Percentiles rank a stretch among this genome's conserved stretches.
Evolutionary conservation across 2,888 invertebrate genomes (phyloP).

Genomic region (Mimumesa dahlbomi): DNA sequence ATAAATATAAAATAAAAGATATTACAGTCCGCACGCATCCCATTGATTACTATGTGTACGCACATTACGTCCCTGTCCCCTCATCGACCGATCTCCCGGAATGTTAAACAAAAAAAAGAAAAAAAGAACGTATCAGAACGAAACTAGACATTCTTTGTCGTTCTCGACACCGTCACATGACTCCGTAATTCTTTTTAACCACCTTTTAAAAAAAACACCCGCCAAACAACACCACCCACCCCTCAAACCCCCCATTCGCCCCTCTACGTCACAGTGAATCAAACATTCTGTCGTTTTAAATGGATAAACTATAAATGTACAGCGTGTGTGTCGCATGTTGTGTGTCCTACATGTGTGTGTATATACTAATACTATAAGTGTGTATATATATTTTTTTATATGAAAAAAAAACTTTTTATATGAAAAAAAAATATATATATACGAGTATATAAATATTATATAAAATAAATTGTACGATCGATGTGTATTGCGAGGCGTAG

Average conservation of each 20-base stretch:
- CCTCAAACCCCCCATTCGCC: not conserved
- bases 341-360: constrained; percentile 11
- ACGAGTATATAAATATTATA: no score
- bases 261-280: constrained; percentile 44
- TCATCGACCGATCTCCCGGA: constrained; percentile 27
- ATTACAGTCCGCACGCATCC: constrained; percentile 47
- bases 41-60: constrained; percentile 47
- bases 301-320: constrained; percentile 49
- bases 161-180: constrained; percentile 14
- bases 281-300: constrained; percentile 42
- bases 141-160: constrained; percentile 1
- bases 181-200: constrained; percentile 16
- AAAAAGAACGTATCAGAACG: not conserved
- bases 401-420: no score
- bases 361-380: no score
- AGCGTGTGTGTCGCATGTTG: constrained; percentile 55
- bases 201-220: no score
- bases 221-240: no score
- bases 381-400: no score
- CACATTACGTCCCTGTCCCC: constrained; percentile 32
- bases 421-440: no score
- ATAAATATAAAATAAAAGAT: no score
- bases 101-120: not conserved
- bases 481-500: constrained; percentile 32
- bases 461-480: no score